A percentile compares a stretch with the other conserved stretches of the same genome.
phyloP scores from a whole-genome alignment of 2,888 invertebrate species.

The Drosophila borborema region DNA sequence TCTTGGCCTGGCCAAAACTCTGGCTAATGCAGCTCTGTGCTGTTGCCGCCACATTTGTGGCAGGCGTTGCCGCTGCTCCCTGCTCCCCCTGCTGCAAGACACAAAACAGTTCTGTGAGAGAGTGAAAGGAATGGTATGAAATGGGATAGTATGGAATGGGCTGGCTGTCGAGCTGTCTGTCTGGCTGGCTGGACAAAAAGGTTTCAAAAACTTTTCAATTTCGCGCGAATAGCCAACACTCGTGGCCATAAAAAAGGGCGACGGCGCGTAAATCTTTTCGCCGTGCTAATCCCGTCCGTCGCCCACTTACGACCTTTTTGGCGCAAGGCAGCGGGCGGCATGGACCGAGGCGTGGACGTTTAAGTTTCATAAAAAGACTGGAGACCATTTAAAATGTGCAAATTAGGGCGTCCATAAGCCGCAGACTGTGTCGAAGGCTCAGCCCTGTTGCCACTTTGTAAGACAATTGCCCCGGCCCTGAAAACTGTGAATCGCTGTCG shows the following conservation, averaged over 20 bases:
- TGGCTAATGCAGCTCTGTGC: slow-evolving; percentile 77
- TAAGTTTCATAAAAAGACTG: slow-evolving; percentile 65
- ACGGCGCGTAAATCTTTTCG: slow-evolving; percentile 71
- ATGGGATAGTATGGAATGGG: background rate
- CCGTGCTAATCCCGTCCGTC: slow-evolving; percentile 60
- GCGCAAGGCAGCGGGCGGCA: too few species aligned
- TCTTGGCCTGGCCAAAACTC: slow-evolving; percentile 71
- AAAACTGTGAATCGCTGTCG: slow-evolving; percentile 9
- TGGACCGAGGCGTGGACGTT: slow-evolving; percentile 22
- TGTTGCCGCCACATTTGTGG: slow-evolving; percentile 46
- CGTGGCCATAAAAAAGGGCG: slow-evolving; percentile 67
- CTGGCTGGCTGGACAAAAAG: slow-evolving; percentile 32
- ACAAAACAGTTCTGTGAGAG: background rate
- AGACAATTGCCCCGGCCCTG: slow-evolving; percentile 62
- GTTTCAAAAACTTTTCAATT: slow-evolving; percentile 74
- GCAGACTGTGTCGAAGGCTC: slow-evolving; percentile 37
- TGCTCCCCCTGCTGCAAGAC: slow-evolving; percentile 38
- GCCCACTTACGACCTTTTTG: slow-evolving; percentile 33
- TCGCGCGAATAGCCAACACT: slow-evolving; percentile 52
- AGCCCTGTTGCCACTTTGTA: slow-evolving; percentile 73
- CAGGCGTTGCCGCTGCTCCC: slow-evolving; percentile 8
- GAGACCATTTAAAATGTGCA: slow-evolving; percentile 75
- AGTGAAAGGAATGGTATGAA: background rate
- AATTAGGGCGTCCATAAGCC: slow-evolving; percentile 75
- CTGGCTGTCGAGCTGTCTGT: background rate